Percentiles rank a stretch among this genome's conserved stretches.
These are phyloP conservation scores for Australoheros scitulus DNA, from an alignment of 2,113 vertebrate species.

Conservation along the genomic window DNA sequence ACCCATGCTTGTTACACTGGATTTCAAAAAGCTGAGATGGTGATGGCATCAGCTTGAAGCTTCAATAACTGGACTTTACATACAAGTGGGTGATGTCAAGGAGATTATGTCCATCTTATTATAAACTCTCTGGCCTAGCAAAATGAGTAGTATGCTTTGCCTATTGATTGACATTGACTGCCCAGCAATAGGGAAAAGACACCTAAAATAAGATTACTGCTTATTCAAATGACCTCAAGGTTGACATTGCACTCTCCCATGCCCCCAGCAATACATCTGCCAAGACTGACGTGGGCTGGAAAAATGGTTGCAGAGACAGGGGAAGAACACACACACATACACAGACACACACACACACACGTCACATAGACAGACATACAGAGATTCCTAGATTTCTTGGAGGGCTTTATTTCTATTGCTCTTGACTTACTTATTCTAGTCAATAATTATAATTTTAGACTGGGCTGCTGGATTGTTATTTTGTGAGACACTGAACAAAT, in stretches of 20 bases:
- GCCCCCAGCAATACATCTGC: not conserved
- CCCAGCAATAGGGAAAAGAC: not conserved
- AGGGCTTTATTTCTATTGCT: not conserved
- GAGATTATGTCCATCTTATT: slow-evolving; percentile 2
- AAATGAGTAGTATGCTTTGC: not conserved
- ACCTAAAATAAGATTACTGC: slow-evolving; percentile 1
- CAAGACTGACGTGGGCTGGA: not conserved
- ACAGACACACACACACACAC: not conserved
- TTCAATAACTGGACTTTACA: not conserved
- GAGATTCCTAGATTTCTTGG: not conserved
- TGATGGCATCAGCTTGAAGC: not conserved
- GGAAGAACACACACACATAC: not conserved
- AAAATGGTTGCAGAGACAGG: not conserved
- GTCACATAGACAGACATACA: not conserved
- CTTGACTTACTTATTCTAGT: not conserved
- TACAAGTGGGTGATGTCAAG: not conserved
- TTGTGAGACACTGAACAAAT: not conserved
- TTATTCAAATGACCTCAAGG: not conserved
- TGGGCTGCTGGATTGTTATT: not conserved
- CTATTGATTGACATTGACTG: slow-evolving; percentile 1
- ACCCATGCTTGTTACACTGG: not conserved
- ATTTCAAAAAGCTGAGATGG: not conserved
- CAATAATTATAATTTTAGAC: not conserved
- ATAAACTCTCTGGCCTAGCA: not conserved
- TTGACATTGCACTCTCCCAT: not conserved